Percentiles rank a stretch among this genome's conserved stretches.
phyloP scores from a whole-genome alignment of 2,888 invertebrate genomes.

The Pteria penguin region DNA sequence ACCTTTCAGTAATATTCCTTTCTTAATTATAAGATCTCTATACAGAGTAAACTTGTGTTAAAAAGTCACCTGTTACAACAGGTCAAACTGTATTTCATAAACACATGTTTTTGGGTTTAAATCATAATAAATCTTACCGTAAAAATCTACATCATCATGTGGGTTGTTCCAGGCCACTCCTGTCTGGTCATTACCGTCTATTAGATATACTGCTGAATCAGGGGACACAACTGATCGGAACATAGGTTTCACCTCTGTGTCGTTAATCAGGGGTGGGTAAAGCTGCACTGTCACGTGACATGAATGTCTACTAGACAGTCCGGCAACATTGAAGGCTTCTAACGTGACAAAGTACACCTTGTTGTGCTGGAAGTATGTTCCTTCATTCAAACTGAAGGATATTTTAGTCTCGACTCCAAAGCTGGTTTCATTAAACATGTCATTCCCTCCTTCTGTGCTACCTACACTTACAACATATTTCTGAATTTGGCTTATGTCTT shows the following conservation, averaged over 20 bases:
- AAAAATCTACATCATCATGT: constrained; percentile 34
- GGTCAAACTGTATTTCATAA: too few species aligned
- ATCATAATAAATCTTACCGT: too few species aligned
- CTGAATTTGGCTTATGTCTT: constrained; percentile 55
- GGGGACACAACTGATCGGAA: background rate
- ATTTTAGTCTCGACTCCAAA: constrained; percentile 43
- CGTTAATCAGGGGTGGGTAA: constrained; percentile 28
- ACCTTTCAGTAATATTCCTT: background rate
- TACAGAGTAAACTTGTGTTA: too few species aligned
- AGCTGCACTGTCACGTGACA: constrained; percentile 41
- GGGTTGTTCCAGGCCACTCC: constrained; percentile 38
- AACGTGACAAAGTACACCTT: constrained; percentile 51
- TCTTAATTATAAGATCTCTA: too few species aligned
- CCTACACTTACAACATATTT: constrained; percentile 49
- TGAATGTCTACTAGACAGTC: constrained; percentile 13
- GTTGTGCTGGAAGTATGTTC: constrained; percentile 31
- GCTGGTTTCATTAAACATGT: constrained; percentile 38
- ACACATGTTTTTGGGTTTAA: too few species aligned
- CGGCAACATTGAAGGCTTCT: constrained; percentile 53
- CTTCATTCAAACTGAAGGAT: background rate
- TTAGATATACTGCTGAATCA: background rate
- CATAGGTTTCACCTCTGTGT: constrained; percentile 7
- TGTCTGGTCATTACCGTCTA: constrained; percentile 2
- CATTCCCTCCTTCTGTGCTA: constrained; percentile 16
- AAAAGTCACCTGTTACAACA: too few species aligned